A percentile compares a stretch with the other conserved stretches of the same genome.
Conservation (phyloP, 2,797 vertebrate species). For the Gallinago stenura region DNA sequence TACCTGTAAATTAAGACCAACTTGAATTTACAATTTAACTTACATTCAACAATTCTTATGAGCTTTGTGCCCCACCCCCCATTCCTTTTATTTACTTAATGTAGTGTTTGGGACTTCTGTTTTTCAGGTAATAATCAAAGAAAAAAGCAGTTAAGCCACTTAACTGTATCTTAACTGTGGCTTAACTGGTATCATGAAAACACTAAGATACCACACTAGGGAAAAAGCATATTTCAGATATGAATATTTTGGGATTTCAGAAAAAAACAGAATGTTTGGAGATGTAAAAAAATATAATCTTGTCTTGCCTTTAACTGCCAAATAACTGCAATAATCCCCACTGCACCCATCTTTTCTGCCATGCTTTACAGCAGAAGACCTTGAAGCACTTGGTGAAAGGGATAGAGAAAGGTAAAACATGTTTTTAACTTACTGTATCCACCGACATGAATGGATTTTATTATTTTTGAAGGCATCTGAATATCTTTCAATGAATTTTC, state of each 20-base stretch:
- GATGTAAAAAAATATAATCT: neutral
- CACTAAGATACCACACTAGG: neutral
- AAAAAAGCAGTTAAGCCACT: neutral
- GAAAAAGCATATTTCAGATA: neutral
- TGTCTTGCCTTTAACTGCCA: neutral
- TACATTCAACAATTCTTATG: neutral
- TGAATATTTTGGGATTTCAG: neutral
- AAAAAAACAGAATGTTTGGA: neutral
- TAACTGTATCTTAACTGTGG: neutral
- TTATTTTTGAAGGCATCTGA: slow-evolving; percentile 88
- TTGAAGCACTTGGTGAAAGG: neutral
- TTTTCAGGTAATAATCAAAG: neutral
- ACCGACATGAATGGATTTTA: slow-evolving; percentile 78
- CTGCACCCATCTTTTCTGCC: neutral
- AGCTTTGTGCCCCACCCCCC: neutral
- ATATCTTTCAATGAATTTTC: slow-evolving; percentile 83
- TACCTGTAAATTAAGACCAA: neutral
- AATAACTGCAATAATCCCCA: neutral
- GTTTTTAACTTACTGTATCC: slow-evolving; percentile 84
- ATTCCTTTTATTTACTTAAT: neutral
- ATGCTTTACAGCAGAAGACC: neutral
- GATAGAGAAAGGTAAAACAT: neutral
- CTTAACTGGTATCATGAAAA: neutral
- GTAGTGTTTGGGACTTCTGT: neutral
- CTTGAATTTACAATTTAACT: neutral